Percentiles rank a stretch among this genome's conserved stretches.
Evolutionary conservation across 2,113 vertebrate species (phyloP).

Genomic region (Bubo scandiacus): DNA sequence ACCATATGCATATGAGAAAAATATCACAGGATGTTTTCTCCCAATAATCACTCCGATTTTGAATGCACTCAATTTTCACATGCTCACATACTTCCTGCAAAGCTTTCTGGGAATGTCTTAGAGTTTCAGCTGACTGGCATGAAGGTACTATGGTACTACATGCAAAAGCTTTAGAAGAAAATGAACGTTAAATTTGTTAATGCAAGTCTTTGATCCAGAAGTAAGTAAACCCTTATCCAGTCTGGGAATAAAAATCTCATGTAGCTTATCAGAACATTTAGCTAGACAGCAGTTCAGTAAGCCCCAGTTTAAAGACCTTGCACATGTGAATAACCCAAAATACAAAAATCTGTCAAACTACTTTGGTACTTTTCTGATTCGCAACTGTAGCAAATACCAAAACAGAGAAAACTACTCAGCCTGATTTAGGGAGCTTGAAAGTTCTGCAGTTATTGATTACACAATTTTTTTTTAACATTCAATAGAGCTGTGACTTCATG

Average conservation of each 20-base stretch:
- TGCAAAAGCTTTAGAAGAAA: background rate
- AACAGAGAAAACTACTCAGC: background rate
- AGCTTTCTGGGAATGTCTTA: background rate
- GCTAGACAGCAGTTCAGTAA: background rate
- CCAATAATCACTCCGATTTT: background rate
- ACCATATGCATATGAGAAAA: background rate
- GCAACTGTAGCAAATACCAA: background rate
- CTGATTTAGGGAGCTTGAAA: background rate
- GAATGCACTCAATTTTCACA: background rate
- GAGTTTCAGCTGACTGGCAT: background rate
- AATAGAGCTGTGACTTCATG: background rate
- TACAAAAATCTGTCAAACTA: background rate
- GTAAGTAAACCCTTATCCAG: background rate
- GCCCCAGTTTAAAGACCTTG: background rate
- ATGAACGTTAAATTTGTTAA: background rate
- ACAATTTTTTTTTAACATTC: background rate
- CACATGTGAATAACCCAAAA: background rate
- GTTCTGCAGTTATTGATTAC: background rate
- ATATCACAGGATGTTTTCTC: background rate
- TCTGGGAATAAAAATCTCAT: background rate
- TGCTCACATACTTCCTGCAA: background rate
- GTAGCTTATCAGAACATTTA: conserved; percentile 12
- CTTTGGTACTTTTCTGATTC: background rate
- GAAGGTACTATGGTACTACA: background rate
- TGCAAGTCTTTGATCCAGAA: background rate